These are phyloP conservation scores for Romanogobio albipinnatus DNA, from an alignment of 2,113 vertebrate species.

Conservation along the genomic window DNA sequence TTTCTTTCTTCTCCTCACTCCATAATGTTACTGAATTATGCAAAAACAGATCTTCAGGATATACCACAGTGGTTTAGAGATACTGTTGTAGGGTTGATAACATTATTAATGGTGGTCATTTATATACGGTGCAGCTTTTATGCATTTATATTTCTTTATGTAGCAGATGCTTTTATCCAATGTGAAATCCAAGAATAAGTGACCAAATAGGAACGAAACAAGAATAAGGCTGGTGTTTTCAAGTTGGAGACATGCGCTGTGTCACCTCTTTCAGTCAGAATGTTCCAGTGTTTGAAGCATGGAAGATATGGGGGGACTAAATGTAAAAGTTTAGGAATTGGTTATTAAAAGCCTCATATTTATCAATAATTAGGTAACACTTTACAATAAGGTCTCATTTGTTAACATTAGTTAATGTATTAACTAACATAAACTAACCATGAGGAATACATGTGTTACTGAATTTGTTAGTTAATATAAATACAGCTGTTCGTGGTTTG, in stretches of 20 bases:
- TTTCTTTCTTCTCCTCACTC: no score
- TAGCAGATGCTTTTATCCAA: background rate
- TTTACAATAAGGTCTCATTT: no score
- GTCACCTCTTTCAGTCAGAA: background rate
- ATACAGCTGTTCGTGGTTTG: no score
- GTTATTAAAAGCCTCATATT: background rate
- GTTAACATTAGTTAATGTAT: no score
- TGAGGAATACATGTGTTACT: no score
- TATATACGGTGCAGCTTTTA: no score
- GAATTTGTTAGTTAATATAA: no score
- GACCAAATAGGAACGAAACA: background rate
- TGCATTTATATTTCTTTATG: background rate
- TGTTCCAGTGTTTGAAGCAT: background rate
- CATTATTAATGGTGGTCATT: background rate
- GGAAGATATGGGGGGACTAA: background rate
- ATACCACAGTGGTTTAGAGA: background rate
- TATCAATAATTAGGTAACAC: background rate
- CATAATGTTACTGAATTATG: background rate
- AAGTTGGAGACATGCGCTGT: background rate
- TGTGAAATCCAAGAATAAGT: background rate
- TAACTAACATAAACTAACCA: no score
- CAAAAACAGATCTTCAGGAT: background rate
- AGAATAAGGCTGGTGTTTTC: background rate
- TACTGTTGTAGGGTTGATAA: background rate
- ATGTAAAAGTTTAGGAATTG: background rate